Evolutionary conservation across 2,888 invertebrate genomes (phyloP), one percentile per base, ranked within the genome.

Genomic region (Tortrix viridana): DNA sequence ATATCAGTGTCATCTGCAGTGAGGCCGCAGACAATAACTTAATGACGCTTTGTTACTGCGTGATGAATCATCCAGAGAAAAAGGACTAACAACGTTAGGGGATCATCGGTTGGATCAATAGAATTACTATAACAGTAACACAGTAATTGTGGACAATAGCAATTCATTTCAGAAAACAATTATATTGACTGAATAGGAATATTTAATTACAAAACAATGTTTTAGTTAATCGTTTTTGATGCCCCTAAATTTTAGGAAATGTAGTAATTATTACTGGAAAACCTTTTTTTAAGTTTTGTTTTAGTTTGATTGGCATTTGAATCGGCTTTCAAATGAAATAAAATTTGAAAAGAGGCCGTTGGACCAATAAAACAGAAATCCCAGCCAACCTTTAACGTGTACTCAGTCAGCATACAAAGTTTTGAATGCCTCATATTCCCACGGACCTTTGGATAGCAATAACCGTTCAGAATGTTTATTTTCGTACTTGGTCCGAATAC

Each of bases 381-480:
- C 44, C 9, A 44, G 44, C 3, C 19, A 19, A 19, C 1, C 5
- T 41, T 16, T n/a, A 16, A 41, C 6, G 6, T 1, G 9, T 32
- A 12, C 19, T 9, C 44, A 16, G 44, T 9, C 44, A 18, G 16
- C n/a, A 37, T 26, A 53, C 46, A 46, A 50, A 38, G 18, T 20
- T 47, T 44, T 46, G 19, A 44, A 49, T 47, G 26, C 3, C 18
- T 32, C 54, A 14, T 46, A 41, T 60, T 57, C 63, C 58, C 63
- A 63, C 58, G 46, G 46, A 50, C 44, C 48, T 56, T 16, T 22
- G 43, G 23, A 41, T 20, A 41, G 56, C 50, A 57, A 57, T 63
- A 56, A 58, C 47, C 53, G 41, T 58, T 46, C 19, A 22, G 58
- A 58, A 63, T 63, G 58, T 63, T 65, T 65, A 61, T 65, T 66